phyloP scores from a whole-genome alignment of 2,888 invertebrate genomes.

The Acronicta psi region DNA sequence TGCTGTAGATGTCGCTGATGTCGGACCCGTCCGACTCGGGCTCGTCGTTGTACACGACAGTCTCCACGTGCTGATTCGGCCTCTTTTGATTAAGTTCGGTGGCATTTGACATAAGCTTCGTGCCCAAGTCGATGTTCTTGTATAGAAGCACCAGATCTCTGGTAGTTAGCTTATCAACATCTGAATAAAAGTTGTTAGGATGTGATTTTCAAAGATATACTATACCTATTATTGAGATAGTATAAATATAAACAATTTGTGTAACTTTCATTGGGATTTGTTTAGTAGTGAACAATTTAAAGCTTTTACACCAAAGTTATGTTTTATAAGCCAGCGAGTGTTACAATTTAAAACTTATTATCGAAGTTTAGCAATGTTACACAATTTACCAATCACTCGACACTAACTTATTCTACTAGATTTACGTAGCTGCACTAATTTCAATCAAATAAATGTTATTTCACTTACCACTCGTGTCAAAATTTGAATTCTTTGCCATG shows the following conservation, averaged over 20 bases:
- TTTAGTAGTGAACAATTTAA: no score
- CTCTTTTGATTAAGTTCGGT: conserved; percentile 58
- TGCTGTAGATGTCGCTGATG: conserved; percentile 70
- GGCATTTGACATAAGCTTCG: conserved; percentile 67
- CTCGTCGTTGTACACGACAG: conserved; percentile 76
- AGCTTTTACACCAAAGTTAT: no score
- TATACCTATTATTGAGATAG: neutral
- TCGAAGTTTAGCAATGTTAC: no score
- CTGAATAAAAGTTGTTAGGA: conserved; percentile 51
- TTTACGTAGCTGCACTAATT: neutral
- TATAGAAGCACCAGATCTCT: conserved; percentile 80
- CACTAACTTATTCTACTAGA: neutral
- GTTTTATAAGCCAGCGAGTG: no score
- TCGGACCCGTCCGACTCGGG: conserved; percentile 75
- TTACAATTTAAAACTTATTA: no score
- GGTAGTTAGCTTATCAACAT: conserved; percentile 66
- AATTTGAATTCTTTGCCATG: conserved; percentile 69
- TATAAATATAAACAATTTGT: no score
- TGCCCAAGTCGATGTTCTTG: conserved; percentile 79
- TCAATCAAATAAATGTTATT: neutral
- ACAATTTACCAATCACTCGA: no score
- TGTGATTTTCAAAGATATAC: neutral
- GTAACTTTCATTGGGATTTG: no score
- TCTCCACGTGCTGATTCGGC: conserved; percentile 80
- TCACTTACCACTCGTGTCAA: conserved; percentile 63